These are phyloP conservation scores for Drosophila birchii DNA, from an alignment of 2,888 invertebrate genomes.

Conservation along the genomic window DNA sequence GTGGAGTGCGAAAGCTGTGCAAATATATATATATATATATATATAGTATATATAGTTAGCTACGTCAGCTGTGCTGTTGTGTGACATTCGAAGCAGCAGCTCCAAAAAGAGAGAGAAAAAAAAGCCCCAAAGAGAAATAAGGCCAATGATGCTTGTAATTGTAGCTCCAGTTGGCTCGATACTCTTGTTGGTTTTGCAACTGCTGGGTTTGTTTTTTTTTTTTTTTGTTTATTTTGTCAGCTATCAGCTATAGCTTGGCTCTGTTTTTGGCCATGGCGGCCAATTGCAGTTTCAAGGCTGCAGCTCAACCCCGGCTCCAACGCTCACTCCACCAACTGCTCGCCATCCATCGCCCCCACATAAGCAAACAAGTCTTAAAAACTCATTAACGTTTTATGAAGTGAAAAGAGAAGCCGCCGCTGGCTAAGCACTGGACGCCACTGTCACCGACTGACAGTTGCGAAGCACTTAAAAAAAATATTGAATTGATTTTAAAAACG, in stretches of 20 bases:
- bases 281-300: conserved; percentile 55
- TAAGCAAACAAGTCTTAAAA: conserved; percentile 61
- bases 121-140: conserved; percentile 59
- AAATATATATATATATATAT: conserved; percentile 49
- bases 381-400: conserved; percentile 73
- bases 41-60: conserved; percentile 30
- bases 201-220: conserved; percentile 36
- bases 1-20: conserved; percentile 61
- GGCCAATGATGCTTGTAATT: conserved; percentile 79
- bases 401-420: conserved; percentile 28
- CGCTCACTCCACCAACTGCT: conserved; percentile 18
- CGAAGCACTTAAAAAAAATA: neutral
- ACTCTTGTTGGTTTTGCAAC: conserved; percentile 54
- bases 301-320: conserved; percentile 18
- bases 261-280: conserved; percentile 35
- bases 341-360: conserved; percentile 31
- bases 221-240: conserved; percentile 2
- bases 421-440: conserved; percentile 21
- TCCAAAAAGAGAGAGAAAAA: conserved; percentile 10
- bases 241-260: conserved; percentile 1
- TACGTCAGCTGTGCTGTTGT: conserved; percentile 61
- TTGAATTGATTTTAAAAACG: neutral
- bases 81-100: conserved; percentile 51
- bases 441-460: conserved; percentile 4
- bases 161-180: conserved; percentile 57